Evolutionary conservation across 1,140 invertebrate species (phyloP).

Genomic region (Saccostrea cuccullata): DNA sequence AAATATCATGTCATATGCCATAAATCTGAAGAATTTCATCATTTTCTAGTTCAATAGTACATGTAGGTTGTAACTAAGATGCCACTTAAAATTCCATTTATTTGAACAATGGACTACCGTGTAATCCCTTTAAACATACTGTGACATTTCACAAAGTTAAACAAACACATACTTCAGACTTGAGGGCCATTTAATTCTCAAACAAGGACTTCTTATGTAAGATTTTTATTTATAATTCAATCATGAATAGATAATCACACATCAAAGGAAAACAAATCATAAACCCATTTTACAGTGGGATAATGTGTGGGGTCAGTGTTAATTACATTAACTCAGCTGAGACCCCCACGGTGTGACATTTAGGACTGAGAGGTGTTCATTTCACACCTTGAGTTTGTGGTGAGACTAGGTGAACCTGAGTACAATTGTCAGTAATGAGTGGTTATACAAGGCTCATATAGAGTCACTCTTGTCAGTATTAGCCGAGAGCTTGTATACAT

Average conservation of each 20-base stretch:
- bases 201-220: constrained; percentile 1
- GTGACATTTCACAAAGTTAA: constrained; percentile 15
- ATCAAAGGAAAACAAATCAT: constrained; percentile 25
- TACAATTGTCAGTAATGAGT: constrained; percentile 7
- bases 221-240: not conserved
- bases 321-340: constrained; percentile 6
- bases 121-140: constrained; percentile 28
- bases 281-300: not conserved
- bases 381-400: not conserved
- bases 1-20: no score
- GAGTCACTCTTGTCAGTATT: not conserved
- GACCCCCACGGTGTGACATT: not conserved
- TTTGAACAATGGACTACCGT: not conserved
- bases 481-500: not conserved
- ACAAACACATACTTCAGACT: not conserved
- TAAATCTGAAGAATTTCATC: no score
- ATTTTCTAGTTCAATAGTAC: not conserved
- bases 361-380: not conserved
- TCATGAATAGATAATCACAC: not conserved
- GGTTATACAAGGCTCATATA: not conserved
- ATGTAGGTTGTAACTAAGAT: not conserved
- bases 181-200: constrained; percentile 9
- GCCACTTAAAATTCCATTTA: not conserved
- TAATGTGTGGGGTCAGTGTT: not conserved
- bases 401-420: not conserved